Percentiles rank a stretch among this genome's conserved stretches.
Evolutionary conservation across 2,113 vertebrate species (phyloP).

Genomic region (Corydoras maculifer): DNA sequence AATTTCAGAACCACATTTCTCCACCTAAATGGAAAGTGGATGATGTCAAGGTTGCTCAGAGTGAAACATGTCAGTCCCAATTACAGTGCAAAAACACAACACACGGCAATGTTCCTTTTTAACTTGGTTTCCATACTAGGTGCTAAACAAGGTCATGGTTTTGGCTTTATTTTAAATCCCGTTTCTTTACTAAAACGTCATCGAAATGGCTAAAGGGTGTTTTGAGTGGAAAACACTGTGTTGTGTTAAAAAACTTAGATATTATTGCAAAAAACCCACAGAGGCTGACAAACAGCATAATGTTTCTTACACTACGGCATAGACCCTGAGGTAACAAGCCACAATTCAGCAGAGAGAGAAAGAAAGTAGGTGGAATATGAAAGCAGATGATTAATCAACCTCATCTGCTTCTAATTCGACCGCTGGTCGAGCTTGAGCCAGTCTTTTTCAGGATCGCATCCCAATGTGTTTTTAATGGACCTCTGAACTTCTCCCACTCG

Average conservation of each 20-base stretch:
- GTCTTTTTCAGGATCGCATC: slow-evolving; percentile 26
- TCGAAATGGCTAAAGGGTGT: background rate
- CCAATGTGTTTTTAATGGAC: slow-evolving; percentile 26
- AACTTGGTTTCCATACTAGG: background rate
- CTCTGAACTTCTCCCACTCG: background rate
- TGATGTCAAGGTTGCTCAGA: background rate
- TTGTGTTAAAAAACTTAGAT: background rate
- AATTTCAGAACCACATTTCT: background rate
- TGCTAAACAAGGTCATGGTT: background rate
- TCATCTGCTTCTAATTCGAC: slow-evolving; percentile 32
- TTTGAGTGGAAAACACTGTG: background rate
- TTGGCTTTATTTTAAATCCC: background rate
- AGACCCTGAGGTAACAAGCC: background rate
- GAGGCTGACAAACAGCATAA: background rate
- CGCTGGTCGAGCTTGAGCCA: slow-evolving; percentile 20
- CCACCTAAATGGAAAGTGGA: background rate
- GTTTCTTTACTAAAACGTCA: background rate
- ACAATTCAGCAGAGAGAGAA: slow-evolving; percentile 1
- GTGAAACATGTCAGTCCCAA: slow-evolving; percentile 1
- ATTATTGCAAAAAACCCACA: background rate
- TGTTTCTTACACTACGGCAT: background rate
- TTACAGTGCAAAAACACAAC: background rate
- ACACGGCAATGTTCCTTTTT: background rate
- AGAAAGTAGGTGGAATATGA: slow-evolving; percentile 1
- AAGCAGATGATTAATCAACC: slow-evolving; percentile 20